phyloP scores from a whole-genome alignment of 2,888 invertebrate species.

The Argynnis bischoffii region DNA sequence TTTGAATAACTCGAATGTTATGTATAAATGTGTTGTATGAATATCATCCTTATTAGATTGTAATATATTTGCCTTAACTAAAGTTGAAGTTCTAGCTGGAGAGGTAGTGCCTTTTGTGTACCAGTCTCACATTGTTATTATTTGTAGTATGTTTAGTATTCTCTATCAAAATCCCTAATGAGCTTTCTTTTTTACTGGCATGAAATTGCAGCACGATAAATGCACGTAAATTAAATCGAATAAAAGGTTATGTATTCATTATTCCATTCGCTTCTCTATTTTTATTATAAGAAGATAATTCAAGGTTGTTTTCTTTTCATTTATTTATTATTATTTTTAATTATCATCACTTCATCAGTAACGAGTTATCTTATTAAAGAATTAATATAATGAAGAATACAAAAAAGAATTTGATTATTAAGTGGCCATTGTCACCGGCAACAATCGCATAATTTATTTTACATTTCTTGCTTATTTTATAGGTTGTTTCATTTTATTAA shows the following conservation, averaged over 20 bases:
- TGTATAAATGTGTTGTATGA: too few relatives aligned
- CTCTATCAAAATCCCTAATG: neutral
- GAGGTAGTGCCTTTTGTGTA: too few relatives aligned
- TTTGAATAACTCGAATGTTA: neutral
- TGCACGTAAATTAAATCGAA: constrained; percentile 16
- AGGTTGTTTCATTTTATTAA: too few relatives aligned
- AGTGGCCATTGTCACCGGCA: too few relatives aligned
- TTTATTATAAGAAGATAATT: constrained; percentile 7
- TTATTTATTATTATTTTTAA: constrained; percentile 1
- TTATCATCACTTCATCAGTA: neutral
- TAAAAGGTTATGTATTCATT: constrained; percentile 7
- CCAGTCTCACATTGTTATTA: neutral
- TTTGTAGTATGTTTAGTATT: neutral
- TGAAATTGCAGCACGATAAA: constrained; percentile 7
- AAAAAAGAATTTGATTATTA: too few relatives aligned
- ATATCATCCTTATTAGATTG: too few relatives aligned
- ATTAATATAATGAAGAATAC: too few relatives aligned
- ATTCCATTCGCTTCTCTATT: constrained; percentile 8
- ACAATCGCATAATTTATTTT: too few relatives aligned
- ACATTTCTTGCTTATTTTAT: too few relatives aligned
- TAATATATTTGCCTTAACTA: too few relatives aligned
- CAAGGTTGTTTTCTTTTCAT: constrained; percentile 1
- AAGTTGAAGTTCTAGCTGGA: too few relatives aligned
- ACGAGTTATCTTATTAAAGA: too few relatives aligned
- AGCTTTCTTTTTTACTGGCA: neutral